A percentile compares a stretch with the other conserved stretches of the same genome.
phyloP scores from a whole-genome alignment of 1,140 invertebrate species.

The Bilobella aurantiaca region DNA sequence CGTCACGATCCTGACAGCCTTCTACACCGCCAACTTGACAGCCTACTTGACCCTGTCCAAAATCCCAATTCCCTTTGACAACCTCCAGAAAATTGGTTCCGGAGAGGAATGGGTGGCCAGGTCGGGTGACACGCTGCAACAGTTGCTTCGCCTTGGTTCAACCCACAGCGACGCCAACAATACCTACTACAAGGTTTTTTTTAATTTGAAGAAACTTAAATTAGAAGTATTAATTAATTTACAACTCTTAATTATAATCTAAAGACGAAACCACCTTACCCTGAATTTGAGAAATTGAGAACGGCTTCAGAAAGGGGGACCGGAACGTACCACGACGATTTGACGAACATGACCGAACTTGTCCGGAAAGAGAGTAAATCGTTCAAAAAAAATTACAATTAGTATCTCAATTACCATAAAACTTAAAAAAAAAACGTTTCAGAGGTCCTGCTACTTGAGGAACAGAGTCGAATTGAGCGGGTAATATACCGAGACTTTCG shows the following conservation, averaged over 20 bases:
- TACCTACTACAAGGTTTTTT: conserved; percentile 16
- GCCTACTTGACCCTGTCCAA: conserved; percentile 74
- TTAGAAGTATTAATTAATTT: too few relatives aligned
- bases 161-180: background rate
- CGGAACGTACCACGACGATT: conserved; percentile 18
- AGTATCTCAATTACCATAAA: background rate
- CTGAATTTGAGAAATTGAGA: conserved; percentile 25
- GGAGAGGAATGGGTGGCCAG: conserved; percentile 57
- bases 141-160: background rate
- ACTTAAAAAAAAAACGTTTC: background rate
- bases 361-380: conserved; percentile 21
- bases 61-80: conserved; percentile 64
- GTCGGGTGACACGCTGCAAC: conserved; percentile 54
- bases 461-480: conserved; percentile 28
- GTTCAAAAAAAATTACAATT: background rate
- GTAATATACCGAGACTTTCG: conserved; percentile 32
- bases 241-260: background rate
- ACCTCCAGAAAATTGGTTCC: conserved; percentile 54
- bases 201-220: too few relatives aligned
- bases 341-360: conserved; percentile 26
- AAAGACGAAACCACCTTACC: conserved; percentile 15
- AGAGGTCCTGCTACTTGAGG: conserved; percentile 30
- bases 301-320: too few relatives aligned
- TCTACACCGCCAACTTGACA: conserved; percentile 82
- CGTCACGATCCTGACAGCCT: conserved; percentile 74